A percentile compares a stretch with the other conserved stretches of the same genome.
Evolutionary conservation across 2,113 vertebrate species (phyloP).

Genomic region (Garra rufa): DNA sequence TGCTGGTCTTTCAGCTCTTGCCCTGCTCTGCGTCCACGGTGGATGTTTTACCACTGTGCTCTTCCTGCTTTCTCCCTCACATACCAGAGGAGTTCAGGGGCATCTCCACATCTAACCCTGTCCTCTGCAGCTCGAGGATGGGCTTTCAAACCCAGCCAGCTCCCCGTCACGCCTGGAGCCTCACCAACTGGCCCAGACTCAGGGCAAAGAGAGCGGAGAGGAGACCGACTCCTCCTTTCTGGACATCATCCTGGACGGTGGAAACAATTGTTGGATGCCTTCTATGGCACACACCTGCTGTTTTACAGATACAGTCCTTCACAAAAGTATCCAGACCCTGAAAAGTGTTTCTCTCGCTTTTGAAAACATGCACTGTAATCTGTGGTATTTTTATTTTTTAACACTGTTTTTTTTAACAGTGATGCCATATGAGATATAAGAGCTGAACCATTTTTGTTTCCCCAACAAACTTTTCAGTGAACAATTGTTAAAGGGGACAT

Average conservation of each 20-base stretch:
- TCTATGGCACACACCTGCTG: constrained; percentile 28
- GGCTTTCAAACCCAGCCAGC: constrained; percentile 49
- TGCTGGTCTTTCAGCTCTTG: constrained; percentile 16
- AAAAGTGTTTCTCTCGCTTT: not conserved
- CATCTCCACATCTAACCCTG: constrained; percentile 49
- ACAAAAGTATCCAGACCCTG: not conserved
- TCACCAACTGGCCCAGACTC: constrained; percentile 33
- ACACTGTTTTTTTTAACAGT: no score
- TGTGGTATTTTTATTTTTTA: no score
- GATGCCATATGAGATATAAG: no score
- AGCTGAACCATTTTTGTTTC: no score
- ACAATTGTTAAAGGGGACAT: no score
- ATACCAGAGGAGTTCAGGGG: constrained; percentile 48
- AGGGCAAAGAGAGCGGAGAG: not conserved
- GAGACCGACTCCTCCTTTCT: constrained; percentile 25
- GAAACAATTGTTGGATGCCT: constrained; percentile 25
- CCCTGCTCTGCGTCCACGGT: not conserved
- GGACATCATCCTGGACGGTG: constrained; percentile 25
- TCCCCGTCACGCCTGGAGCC: constrained; percentile 44
- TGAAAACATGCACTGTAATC: not conserved
- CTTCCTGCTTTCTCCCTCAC: constrained; percentile 36
- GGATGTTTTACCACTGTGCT: not conserved
- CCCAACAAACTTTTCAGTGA: no score
- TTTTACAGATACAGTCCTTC: constrained; percentile 10
- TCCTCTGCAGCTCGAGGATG: constrained; percentile 36